Conservation (phyloP, 2,888 invertebrate genomes). For the Ophioninae sp. region DNA sequence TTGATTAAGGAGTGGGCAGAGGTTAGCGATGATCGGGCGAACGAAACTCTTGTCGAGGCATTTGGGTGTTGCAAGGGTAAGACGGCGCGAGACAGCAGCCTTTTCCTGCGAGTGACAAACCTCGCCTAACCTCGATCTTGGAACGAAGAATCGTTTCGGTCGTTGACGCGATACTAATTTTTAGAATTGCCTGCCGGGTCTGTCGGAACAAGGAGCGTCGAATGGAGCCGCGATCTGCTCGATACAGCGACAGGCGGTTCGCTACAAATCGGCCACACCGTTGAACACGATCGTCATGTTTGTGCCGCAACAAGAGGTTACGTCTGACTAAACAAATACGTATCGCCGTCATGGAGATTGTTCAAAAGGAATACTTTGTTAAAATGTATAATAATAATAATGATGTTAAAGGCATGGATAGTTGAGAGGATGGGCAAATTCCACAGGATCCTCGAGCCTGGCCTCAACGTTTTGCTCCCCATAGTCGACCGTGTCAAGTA, state of each 20-base stretch:
- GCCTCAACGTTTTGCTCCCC: conserved; percentile 95
- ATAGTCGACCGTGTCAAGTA: conserved; percentile 96
- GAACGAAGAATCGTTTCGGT: neutral
- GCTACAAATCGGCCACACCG: conserved; percentile 86
- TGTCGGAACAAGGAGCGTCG: conserved; percentile 61
- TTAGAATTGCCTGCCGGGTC: conserved; percentile 65
- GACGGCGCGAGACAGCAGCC: neutral
- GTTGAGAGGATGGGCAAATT: conserved; percentile 99
- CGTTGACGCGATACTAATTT: conserved; percentile 31
- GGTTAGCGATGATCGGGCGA: conserved; percentile 61
- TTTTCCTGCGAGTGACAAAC: neutral
- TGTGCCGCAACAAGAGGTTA: conserved; percentile 99
- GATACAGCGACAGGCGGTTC: conserved; percentile 64
- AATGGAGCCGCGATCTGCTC: conserved; percentile 60
- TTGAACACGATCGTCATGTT: conserved; percentile 97
- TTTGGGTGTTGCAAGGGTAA: conserved; percentile 70
- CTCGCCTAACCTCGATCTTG: neutral
- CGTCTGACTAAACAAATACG: neutral
- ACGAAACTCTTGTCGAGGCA: conserved; percentile 69
- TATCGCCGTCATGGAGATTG: neutral
- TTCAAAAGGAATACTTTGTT: neutral
- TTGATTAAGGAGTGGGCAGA: neutral
- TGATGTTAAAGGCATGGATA: conserved; percentile 91
- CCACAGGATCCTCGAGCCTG: conserved; percentile 95
- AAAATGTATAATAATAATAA: conserved; percentile 29